Conservation (phyloP, 1,140 invertebrate genomes). For the Bombus turneri region DNA sequence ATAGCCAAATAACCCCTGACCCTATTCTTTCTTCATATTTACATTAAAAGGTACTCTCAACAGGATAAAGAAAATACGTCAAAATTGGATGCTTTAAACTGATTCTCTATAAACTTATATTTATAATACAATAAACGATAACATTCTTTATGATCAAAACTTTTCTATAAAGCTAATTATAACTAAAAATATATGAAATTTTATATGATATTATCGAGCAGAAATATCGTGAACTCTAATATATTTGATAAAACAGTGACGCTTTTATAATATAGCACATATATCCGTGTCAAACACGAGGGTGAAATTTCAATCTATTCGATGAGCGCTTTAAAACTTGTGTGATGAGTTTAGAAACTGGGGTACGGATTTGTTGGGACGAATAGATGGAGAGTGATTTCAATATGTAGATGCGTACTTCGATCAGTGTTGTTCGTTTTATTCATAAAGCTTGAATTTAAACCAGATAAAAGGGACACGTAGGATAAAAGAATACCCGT, state of each 20-base stretch:
- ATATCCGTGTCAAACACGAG: background rate
- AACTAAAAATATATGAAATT: too few species aligned
- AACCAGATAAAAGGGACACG: conserved; percentile 5
- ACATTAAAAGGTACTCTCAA: too few species aligned
- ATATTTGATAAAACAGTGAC: background rate
- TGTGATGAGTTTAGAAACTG: conserved; percentile 4
- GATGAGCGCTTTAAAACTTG: background rate
- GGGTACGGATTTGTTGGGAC: background rate
- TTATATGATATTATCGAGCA: too few species aligned
- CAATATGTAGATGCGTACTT: conserved; percentile 18
- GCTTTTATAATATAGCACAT: background rate
- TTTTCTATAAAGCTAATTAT: too few species aligned
- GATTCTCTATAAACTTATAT: too few species aligned
- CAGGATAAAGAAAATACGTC: too few species aligned
- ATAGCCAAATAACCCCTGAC: too few species aligned
- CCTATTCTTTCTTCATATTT: too few species aligned
- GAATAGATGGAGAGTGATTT: conserved; percentile 5
- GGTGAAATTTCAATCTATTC: background rate
- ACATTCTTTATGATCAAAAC: too few species aligned
- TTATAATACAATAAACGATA: too few species aligned
- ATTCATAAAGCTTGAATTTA: background rate
- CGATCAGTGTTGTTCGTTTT: conserved; percentile 10
- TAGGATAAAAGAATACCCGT: background rate
- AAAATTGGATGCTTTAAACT: too few species aligned
- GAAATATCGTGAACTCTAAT: background rate